phyloP scores from a whole-genome alignment of 2,113 vertebrate species.

The Pelusios castaneus region DNA sequence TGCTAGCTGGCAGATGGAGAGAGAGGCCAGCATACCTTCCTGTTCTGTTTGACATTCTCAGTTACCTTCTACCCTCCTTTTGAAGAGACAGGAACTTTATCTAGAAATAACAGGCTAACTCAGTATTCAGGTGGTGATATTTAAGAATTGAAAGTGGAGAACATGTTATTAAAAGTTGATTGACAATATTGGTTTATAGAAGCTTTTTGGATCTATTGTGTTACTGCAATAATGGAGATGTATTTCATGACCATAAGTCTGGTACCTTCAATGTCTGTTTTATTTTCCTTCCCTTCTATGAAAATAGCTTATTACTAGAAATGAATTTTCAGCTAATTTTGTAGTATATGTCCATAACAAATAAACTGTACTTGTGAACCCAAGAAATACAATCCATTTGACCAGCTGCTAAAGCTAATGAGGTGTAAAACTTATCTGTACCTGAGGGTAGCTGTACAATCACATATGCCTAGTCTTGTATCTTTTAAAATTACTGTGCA shows the following conservation, averaged over 20 bases:
- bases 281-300: neutral
- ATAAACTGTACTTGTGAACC: neutral
- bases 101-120: neutral
- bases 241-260: neutral
- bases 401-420: neutral
- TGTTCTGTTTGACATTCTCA: neutral
- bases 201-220: neutral
- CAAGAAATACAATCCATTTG: neutral
- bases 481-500: neutral
- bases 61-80: neutral
- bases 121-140: neutral
- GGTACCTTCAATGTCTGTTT: neutral
- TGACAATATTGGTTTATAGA: accelerated
- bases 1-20: neutral
- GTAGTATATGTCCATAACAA: neutral
- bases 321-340: neutral
- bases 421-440: neutral
- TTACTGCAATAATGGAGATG: neutral
- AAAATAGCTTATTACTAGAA: neutral
- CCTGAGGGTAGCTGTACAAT: neutral
- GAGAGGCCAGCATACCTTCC: neutral
- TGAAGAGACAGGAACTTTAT: neutral
- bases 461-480: neutral
- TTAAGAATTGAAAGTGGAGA: neutral
- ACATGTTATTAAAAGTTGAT: neutral